Evolutionary conservation across 2,888 invertebrate genomes (phyloP), one percentile per base, ranked within the genome.

Genomic region (Ecliptopera silaceata): DNA sequence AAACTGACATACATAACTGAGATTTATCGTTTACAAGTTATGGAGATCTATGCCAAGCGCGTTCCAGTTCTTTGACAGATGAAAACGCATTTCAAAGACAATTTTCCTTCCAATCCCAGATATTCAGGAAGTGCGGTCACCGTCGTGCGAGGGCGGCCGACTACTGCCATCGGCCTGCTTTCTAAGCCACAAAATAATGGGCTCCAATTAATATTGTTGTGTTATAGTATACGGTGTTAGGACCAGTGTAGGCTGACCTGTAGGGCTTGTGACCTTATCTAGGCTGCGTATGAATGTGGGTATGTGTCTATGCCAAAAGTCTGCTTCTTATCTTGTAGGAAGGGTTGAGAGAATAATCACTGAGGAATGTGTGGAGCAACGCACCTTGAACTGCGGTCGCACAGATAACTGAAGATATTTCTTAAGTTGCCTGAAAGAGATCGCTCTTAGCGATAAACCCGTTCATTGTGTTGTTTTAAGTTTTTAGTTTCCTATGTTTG

Each of bases 141-240:
- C 66, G 71, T 36, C 52, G 79, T 77, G 77, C 67, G 72, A 75
- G 75, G 75, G 76, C 77, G 74, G 68, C 63, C 66, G 72, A 82
- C 86, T 82, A 81, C 84, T 77, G 76, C 70, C 71, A 65, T 62
- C 72, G 75, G 69, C 71, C 80, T 70, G 83, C 84, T 86, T 86
- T 86, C 86, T 83, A 84, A 80, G 74, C 80, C 60, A 74, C 70
- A 66, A 73, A 82, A 84, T 87, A 88, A 87, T 87, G 80, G 78
- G 64, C 59, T 64, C 71, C 85, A 82, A 88, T 87, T 86, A 88
- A 86, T 86, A 77, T 78, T 66, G 62, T 56, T 52, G 59, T 26
- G 26, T 26, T 61, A 60, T 59, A 36, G 54, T 44, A 56, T 63
- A 59, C 61, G 57, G 59, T 48, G 43, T 58, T 22, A 39, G 41